These are phyloP conservation scores for Tachysurus fulvidraco DNA, from an alignment of 2,113 vertebrate genomes.

Conservation along the genomic window DNA sequence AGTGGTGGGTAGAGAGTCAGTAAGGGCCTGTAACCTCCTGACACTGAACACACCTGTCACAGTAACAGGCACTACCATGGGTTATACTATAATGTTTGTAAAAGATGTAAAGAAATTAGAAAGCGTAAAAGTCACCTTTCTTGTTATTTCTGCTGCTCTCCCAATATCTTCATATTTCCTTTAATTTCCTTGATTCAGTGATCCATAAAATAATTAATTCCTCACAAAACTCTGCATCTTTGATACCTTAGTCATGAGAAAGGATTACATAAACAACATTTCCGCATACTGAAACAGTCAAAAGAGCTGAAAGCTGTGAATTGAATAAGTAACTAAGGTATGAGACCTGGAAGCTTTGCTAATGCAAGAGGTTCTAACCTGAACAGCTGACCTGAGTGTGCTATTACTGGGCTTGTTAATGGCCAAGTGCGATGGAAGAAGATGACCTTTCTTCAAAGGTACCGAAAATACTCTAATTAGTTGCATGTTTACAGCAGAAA, in stretches of 20 bases:
- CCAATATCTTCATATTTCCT: background rate
- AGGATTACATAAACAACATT: background rate
- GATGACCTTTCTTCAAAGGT: conserved; percentile 55
- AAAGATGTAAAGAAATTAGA: too few species aligned
- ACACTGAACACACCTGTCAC: background rate
- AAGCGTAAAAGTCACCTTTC: background rate
- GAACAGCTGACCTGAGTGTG: conserved; percentile 41
- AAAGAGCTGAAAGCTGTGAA: conserved; percentile 29
- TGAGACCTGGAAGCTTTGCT: conserved; percentile 24
- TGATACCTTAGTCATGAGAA: conserved; percentile 2
- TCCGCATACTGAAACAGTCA: background rate
- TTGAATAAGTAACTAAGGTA: conserved; percentile 30
- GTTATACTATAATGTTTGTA: too few species aligned
- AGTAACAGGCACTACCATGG: background rate
- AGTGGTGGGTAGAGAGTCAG: conserved; percentile 3
- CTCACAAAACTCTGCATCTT: background rate
- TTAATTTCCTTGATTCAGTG: background rate
- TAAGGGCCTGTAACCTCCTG: conserved; percentile 19
- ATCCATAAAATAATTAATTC: background rate
- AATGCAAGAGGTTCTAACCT: conserved; percentile 43
- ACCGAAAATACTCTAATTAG: conserved; percentile 50
- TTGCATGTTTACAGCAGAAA: conserved; percentile 27
- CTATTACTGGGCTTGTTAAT: conserved; percentile 51
- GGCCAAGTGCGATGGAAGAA: conserved; percentile 27
- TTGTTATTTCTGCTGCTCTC: background rate